Conservation (phyloP, 2,797 vertebrate species). For the Platyrinchus mystaceus region DNA sequence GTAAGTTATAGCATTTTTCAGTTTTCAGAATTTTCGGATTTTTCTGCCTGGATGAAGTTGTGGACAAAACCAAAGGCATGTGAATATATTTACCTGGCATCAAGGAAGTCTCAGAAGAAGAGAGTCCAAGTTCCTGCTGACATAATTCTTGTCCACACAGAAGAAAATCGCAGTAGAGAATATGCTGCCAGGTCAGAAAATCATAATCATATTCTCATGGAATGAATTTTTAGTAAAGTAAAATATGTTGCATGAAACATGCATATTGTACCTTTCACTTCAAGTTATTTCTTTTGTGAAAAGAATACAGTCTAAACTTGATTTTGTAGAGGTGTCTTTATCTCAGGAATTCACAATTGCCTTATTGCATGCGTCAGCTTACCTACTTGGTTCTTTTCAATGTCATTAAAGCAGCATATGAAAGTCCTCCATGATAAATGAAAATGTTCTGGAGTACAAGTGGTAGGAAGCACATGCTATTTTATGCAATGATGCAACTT, state of each 20-base stretch:
- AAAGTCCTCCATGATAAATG: neutral
- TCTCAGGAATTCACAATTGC: neutral
- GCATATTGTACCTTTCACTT: neutral
- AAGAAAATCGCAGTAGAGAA: neutral
- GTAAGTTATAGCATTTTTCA: neutral
- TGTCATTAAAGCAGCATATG: neutral
- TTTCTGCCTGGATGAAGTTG: neutral
- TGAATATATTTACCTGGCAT: neutral
- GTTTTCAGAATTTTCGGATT: neutral
- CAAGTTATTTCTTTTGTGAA: neutral
- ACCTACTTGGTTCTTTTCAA: neutral
- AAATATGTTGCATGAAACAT: neutral
- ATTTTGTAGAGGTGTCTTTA: neutral
- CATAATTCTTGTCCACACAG: neutral
- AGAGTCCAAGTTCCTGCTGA: neutral
- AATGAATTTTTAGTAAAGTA: neutral
- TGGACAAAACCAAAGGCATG: neutral
- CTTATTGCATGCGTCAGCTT: neutral
- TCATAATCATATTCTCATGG: neutral
- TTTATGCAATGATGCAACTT: neutral
- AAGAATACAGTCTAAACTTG: neutral
- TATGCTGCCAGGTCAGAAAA: neutral
- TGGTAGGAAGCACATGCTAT: conserved; percentile 11
- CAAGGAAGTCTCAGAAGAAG: neutral
- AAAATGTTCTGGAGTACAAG: neutral